These are phyloP conservation scores for Hermaeophaga mercurialis DNA, from an alignment of 2,888 invertebrate genomes.

Conservation along the genomic window DNA sequence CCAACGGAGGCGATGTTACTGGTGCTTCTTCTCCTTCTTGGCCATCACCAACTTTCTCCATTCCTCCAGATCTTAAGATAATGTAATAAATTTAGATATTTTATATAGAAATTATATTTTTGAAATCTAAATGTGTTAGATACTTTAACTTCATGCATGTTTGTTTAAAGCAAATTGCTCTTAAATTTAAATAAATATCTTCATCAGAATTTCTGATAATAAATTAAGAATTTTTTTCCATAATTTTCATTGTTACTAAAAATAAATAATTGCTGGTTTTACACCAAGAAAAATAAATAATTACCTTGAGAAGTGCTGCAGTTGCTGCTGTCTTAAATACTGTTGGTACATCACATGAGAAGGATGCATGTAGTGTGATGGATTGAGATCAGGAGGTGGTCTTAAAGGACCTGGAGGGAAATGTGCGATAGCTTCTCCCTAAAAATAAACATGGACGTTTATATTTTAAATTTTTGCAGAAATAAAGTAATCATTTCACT, in stretches of 20 bases:
- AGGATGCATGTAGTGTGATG: constrained; percentile 62
- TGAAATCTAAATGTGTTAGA: constrained; percentile 5
- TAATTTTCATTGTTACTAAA: too few relatives aligned
- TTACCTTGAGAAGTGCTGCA: constrained; percentile 53
- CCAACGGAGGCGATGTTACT: constrained; percentile 67
- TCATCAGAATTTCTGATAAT: too few relatives aligned
- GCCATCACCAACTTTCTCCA: constrained; percentile 50
- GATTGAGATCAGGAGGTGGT: constrained; percentile 55
- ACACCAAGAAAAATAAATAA: not conserved
- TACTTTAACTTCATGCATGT: not conserved
- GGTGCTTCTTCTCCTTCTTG: constrained; percentile 59
- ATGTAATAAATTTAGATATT: too few relatives aligned
- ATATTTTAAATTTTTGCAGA: not conserved
- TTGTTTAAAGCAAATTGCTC: too few relatives aligned
- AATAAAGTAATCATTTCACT: not conserved
- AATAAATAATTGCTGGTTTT: not conserved
- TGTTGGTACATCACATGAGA: constrained; percentile 63
- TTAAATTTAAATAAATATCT: too few relatives aligned
- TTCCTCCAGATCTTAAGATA: constrained; percentile 53
- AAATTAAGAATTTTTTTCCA: too few relatives aligned
- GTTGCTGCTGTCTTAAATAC: constrained; percentile 57
- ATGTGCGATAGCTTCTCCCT: constrained; percentile 65
- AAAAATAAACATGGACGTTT: constrained; percentile 41
- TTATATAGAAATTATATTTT: too few relatives aligned
- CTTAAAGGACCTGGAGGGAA: constrained; percentile 57